Percentiles rank a stretch among this genome's conserved stretches.
These are phyloP conservation scores for Allophyes oxyacanthae DNA, from an alignment of 2,888 invertebrate genomes.

Conservation along the genomic window DNA sequence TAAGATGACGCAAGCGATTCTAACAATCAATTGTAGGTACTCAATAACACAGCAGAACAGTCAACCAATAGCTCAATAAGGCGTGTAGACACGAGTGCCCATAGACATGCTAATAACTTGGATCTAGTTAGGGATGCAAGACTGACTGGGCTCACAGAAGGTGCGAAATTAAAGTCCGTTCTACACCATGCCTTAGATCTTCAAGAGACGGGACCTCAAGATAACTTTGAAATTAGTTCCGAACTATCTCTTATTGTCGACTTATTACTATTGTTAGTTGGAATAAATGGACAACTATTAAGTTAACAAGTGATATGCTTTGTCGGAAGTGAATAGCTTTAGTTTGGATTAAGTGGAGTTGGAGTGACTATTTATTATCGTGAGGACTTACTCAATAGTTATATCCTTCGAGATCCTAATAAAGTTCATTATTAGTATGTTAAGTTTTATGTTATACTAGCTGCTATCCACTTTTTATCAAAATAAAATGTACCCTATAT, in stretches of 20 bases:
- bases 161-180: conserved; percentile 71
- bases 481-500: too few species aligned
- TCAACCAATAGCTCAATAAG: conserved; percentile 49
- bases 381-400: neutral
- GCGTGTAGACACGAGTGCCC: conserved; percentile 47
- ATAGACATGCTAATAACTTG: conserved; percentile 69
- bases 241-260: conserved; percentile 66
- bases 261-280: conserved; percentile 61
- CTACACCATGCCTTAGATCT: conserved; percentile 67
- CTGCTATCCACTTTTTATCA: too few species aligned
- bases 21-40: conserved; percentile 41
- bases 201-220: conserved; percentile 60
- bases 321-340: conserved; percentile 15
- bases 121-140: conserved; percentile 65
- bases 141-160: conserved; percentile 61
- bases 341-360: conserved; percentile 30
- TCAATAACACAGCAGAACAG: conserved; percentile 28
- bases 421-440: too few species aligned
- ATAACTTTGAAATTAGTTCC: conserved; percentile 75
- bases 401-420: too few species aligned
- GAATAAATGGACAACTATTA: conserved; percentile 49
- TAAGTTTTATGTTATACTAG: too few species aligned
- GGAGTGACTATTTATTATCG: conserved; percentile 19
- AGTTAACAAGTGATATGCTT: conserved; percentile 26
- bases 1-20: too few species aligned